Evolutionary conservation across 2,113 vertebrate species (phyloP).

Genomic region (Nycticorax nycticorax): DNA sequence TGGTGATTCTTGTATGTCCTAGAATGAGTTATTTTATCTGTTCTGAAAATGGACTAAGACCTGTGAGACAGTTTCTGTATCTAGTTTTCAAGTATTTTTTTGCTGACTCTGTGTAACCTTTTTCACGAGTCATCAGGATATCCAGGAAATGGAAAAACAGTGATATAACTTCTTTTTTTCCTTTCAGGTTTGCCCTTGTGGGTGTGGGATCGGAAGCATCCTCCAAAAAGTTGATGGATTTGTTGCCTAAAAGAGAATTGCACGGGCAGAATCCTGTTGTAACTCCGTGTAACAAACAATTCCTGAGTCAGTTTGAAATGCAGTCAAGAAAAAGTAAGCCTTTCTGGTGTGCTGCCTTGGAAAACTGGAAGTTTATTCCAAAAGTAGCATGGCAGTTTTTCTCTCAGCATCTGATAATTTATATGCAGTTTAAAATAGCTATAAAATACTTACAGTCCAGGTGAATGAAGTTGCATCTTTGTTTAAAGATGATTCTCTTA

Average conservation of each 20-base stretch:
- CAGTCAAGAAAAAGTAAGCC: constrained; percentile 98
- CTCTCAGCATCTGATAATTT: background rate
- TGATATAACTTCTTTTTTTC: background rate
- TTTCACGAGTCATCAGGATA: background rate
- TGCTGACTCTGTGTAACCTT: background rate
- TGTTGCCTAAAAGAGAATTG: constrained; percentile 94
- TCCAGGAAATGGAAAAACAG: background rate
- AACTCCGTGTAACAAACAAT: constrained; percentile 98
- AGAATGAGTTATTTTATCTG: background rate
- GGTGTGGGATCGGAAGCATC: constrained; percentile 96
- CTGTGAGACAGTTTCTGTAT: background rate
- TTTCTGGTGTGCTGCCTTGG: background rate
- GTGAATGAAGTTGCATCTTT: background rate
- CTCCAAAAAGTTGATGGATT: constrained; percentile 94
- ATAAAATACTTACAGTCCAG: background rate
- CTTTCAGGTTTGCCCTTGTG: constrained; percentile 92
- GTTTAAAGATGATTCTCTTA: background rate
- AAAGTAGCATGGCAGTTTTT: background rate
- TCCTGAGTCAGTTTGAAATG: constrained; percentile 99
- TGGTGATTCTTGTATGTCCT: background rate
- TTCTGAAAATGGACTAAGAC: background rate
- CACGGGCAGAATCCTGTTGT: constrained; percentile 98
- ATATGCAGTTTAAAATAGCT: background rate
- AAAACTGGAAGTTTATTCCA: background rate
- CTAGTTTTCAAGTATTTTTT: background rate